phyloP scores from a whole-genome alignment of 2,888 invertebrate genomes.

The Leucoptera coffeella region DNA sequence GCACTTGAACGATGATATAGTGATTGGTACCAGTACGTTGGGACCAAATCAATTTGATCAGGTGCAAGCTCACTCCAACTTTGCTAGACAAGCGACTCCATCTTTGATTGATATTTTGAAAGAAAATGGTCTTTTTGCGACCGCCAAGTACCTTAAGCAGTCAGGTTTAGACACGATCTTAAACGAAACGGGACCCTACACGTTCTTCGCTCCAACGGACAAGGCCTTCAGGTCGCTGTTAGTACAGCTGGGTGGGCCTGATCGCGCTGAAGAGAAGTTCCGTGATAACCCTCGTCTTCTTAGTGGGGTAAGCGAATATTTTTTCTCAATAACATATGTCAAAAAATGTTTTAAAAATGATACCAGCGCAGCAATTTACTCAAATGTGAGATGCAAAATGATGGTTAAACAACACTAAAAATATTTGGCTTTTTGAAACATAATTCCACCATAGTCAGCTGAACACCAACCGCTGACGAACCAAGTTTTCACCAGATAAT shows the following conservation, averaged over 20 bases:
- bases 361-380: too few species aligned
- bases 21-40: conserved; percentile 37
- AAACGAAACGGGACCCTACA: conserved; percentile 85
- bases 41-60: conserved; percentile 18
- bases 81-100: conserved; percentile 17
- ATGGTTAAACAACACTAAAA: too few species aligned
- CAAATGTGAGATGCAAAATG: too few species aligned
- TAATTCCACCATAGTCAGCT: too few species aligned
- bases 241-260: conserved; percentile 83
- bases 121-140: conserved; percentile 71
- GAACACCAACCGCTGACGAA: too few species aligned
- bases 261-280: conserved; percentile 83
- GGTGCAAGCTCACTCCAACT: conserved; percentile 17
- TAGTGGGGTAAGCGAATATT: conserved; percentile 64
- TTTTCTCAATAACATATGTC: not conserved
- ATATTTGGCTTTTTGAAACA: too few species aligned
- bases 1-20: conserved; percentile 18
- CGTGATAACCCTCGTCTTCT: conserved; percentile 77
- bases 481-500: too few species aligned
- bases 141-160: conserved; percentile 76
- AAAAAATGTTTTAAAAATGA: too few species aligned
- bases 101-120: conserved; percentile 65
- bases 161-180: conserved; percentile 77
- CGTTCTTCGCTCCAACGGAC: conserved; percentile 81
- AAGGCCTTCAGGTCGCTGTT: conserved; percentile 79